Base-by-base conservation (phyloP, 1,140 invertebrate species). In the Drosophila truncata region DNA sequence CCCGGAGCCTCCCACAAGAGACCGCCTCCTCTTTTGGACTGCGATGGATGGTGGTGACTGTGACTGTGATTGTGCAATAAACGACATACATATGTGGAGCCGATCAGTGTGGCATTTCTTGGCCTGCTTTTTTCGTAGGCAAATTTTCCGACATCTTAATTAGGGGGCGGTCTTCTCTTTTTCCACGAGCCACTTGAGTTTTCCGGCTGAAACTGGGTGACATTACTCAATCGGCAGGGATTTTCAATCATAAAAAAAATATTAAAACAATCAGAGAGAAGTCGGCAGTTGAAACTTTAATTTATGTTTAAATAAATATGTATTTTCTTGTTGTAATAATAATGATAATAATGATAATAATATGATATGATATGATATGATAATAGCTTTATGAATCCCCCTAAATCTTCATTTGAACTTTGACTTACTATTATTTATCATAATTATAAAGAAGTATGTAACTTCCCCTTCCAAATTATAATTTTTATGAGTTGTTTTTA, bases 91-190 rank as follows among this genome's bases (percentile, higher is more conserved):
- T 31, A 33, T 49, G 64, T 63, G 58, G 31, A 31, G 61, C 44
- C 35, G 35, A 66, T 39, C 65, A 66, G 58, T 31, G 27, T 41
- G 61, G 25, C 60, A 31, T 65, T 18, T 65, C 33, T 41, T 31
- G 25, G 29, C 27, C 46, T n/a, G 13, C 23, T 54, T 69, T 9
- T 9, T 37, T 69, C 35, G 9, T 42, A 67, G 16, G 63, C 63
- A 67, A 67, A 67, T 41, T 50, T 20, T 41, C 25, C 33, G 13
- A 50, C 8, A 52, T 69, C 46, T 66, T 67, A 67, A 52, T 44
- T 20, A 20, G 13, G 29, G 58, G 44, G 62, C 46, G n/a, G 33
- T 13, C 4, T 2, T 5, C 8, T 4, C 9, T 2, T 13, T n/a
- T 8, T 18, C 16, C n/a, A 4, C n/a, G 33, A 50, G 25, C 44